Evolutionary conservation across 2,113 vertebrate species (phyloP).

Genomic region (Chauna torquata): DNA sequence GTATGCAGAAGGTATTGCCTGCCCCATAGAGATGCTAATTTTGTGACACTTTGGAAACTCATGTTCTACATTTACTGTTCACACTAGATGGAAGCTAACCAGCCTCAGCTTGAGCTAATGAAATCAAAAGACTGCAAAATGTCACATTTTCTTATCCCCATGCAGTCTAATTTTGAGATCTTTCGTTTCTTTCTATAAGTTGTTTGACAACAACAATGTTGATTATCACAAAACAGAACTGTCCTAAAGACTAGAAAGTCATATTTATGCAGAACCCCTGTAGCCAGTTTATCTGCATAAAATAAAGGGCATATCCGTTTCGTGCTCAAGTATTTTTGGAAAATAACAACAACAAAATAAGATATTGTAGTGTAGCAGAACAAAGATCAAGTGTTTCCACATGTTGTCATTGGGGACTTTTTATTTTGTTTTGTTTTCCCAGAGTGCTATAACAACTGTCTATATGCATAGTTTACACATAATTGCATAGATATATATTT

Average conservation of each 20-base stretch:
- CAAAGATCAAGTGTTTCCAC: background rate
- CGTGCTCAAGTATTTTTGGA: background rate
- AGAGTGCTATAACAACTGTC: background rate
- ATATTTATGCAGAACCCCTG: background rate
- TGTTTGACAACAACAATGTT: background rate
- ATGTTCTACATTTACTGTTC: constrained; percentile 84
- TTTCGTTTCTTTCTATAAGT: background rate
- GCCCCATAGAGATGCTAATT: constrained; percentile 90
- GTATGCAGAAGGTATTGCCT: constrained; percentile 84
- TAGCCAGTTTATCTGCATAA: background rate
- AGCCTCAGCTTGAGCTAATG: constrained; percentile 54
- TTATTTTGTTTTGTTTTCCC: background rate
- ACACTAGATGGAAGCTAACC: constrained; percentile 76
- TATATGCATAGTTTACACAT: background rate
- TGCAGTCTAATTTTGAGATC: background rate
- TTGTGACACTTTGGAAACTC: constrained; percentile 76
- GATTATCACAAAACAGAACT: background rate
- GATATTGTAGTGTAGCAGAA: background rate
- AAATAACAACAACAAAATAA: background rate
- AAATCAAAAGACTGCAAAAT: constrained; percentile 57
- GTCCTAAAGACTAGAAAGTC: background rate
- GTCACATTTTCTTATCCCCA: constrained; percentile 28
- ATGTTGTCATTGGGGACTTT: background rate
- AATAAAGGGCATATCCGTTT: background rate
- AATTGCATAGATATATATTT: background rate